Conservation (phyloP, 1,140 invertebrate species). For the Drosophila athabasca region DNA sequence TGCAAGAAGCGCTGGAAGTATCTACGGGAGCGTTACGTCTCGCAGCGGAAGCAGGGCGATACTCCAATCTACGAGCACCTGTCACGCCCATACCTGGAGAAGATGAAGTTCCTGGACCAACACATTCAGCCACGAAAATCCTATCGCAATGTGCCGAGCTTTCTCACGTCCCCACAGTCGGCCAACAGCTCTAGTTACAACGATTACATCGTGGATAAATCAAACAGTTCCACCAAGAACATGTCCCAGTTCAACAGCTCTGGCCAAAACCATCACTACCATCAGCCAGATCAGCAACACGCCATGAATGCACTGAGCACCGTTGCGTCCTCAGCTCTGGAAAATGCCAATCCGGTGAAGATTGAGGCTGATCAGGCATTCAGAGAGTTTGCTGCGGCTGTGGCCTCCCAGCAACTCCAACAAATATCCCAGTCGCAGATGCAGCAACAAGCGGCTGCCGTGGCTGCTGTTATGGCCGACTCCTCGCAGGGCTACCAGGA, state of each 20-base stretch:
- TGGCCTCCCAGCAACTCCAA: conserved; percentile 77
- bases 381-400: conserved; percentile 76
- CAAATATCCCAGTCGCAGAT: conserved; percentile 77
- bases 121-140: conserved; percentile 82
- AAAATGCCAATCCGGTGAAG: conserved; percentile 73
- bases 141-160: conserved; percentile 79
- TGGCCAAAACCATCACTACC: conserved; percentile 63
- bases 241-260: conserved; percentile 58
- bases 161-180: conserved; percentile 76
- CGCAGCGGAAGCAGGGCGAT: conserved; percentile 79
- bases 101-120: conserved; percentile 83
- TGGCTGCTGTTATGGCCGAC: conserved; percentile 73
- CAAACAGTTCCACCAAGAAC: conserved; percentile 74
- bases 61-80: conserved; percentile 81
- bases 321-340: conserved; percentile 63
- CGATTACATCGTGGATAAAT: conserved; percentile 80
- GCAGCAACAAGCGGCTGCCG: conserved; percentile 71
- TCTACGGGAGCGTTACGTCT: conserved; percentile 81
- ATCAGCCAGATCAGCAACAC: conserved; percentile 68
- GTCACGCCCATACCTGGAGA: conserved; percentile 81
- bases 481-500: conserved; percentile 77
- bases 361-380: conserved; percentile 77
- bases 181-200: conserved; percentile 77
- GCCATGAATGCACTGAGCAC: conserved; percentile 71
- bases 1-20: conserved; percentile 84